These are phyloP conservation scores for Micromesistius poutassou DNA, from an alignment of 2,797 vertebrate species.

Conservation along the genomic window DNA sequence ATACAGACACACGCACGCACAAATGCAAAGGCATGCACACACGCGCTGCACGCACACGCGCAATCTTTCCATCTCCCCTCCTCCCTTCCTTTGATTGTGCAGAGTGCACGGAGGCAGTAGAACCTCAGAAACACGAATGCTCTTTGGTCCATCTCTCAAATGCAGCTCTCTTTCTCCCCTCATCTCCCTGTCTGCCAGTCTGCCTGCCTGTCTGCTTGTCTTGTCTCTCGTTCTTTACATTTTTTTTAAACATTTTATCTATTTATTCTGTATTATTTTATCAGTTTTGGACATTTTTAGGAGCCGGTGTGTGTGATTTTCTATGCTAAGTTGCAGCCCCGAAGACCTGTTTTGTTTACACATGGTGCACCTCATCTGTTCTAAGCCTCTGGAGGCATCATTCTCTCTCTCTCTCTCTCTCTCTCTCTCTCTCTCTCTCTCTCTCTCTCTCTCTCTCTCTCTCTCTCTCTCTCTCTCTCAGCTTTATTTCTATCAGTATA, in stretches of 20 bases:
- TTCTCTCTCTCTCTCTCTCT: too few species aligned
- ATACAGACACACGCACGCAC: conserved; percentile 7
- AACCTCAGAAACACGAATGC: neutral
- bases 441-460: too few species aligned
- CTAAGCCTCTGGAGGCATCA: neutral
- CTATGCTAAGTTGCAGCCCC: neutral
- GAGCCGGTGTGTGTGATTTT: neutral
- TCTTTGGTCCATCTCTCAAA: neutral
- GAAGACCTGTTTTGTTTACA: neutral
- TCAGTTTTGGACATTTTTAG: neutral
- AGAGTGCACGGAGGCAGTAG: neutral
- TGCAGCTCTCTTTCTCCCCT: neutral
- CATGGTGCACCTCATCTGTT: neutral
- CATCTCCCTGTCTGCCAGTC: neutral
- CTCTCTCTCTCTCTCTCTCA: neutral
- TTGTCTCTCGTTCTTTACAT: neutral
- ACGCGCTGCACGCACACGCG: neutral
- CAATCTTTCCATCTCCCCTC: neutral
- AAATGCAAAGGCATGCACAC: neutral
- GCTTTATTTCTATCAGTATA: neutral
- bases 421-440: too few species aligned
- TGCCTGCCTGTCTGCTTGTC: neutral
- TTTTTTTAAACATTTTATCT: neutral
- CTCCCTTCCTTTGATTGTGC: conserved; percentile 11
- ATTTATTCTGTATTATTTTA: conserved; percentile 1